Percentiles rank a stretch among this genome's conserved stretches.
phyloP scores from a whole-genome alignment of 2,797 vertebrate species.

The Gallirallus australis region DNA sequence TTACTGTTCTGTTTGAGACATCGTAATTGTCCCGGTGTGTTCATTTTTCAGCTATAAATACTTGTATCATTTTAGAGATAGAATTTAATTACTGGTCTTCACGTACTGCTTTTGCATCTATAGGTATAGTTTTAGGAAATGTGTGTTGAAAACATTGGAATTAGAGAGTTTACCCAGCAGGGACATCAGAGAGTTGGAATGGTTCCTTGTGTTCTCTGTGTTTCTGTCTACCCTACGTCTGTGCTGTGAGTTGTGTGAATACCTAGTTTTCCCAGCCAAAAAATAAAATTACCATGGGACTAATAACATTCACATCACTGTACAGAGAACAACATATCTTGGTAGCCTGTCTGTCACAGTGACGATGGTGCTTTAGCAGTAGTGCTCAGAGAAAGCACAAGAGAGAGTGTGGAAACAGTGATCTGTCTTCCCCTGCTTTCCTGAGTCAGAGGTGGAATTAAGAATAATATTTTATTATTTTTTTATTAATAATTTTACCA shows the following conservation, averaged over 20 bases:
- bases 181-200: background rate
- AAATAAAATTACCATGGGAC: background rate
- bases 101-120: background rate
- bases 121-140: background rate
- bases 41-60: background rate
- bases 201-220: background rate
- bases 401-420: background rate
- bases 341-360: background rate
- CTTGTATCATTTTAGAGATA: background rate
- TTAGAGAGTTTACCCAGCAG: background rate
- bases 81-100: background rate
- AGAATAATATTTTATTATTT: background rate
- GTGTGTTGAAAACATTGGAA: background rate
- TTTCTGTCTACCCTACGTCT: background rate
- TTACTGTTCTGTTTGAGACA: background rate
- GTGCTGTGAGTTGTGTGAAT: background rate
- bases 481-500: background rate
- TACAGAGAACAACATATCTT: background rate
- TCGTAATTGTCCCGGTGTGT: background rate
- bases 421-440: background rate
- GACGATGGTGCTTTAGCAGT: background rate
- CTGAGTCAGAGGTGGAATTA: background rate
- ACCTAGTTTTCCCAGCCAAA: conserved; percentile 2
- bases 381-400: background rate
- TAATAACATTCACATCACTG: background rate